These are phyloP conservation scores for Geopemphigus sp. DNA, from an alignment of 1,140 invertebrate species.

Conservation along the genomic window DNA sequence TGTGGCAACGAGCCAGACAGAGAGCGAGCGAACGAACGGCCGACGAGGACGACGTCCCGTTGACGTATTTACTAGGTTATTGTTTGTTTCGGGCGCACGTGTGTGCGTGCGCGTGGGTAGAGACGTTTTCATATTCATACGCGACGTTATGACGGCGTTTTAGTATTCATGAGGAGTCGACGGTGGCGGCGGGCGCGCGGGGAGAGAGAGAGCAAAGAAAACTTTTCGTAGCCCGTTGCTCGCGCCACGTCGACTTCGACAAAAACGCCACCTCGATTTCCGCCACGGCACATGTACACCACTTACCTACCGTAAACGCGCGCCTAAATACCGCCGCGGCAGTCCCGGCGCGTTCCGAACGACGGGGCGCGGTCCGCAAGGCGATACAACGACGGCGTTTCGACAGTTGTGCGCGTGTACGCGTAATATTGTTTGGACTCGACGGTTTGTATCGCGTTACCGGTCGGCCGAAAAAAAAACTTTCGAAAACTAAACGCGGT, in stretches of 20 bases:
- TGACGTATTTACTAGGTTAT: background rate
- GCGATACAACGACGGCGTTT: background rate
- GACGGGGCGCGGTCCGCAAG: background rate
- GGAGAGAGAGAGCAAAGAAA: background rate
- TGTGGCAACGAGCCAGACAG: too few relatives aligned
- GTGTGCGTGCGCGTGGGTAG: background rate
- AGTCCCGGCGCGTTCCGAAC: too few relatives aligned
- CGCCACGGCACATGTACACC: background rate
- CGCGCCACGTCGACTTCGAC: background rate
- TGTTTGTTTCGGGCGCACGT: slow-evolving; percentile 29
- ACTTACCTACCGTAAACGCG: background rate
- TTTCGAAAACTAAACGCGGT: background rate
- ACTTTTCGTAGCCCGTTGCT: slow-evolving; percentile 4
- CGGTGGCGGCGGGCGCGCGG: background rate
- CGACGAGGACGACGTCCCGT: background rate
- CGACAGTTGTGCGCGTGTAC: background rate
- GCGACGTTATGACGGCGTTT: background rate
- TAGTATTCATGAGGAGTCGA: slow-evolving; percentile 12
- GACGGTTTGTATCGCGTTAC: too few relatives aligned
- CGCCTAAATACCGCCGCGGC: too few relatives aligned
- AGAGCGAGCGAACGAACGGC: too few relatives aligned
- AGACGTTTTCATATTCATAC: slow-evolving; percentile 8
- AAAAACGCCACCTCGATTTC: background rate
- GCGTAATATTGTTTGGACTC: background rate
- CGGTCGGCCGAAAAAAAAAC: too few relatives aligned